phyloP scores from a whole-genome alignment of 2,888 invertebrate species.

The Neria commutata region DNA sequence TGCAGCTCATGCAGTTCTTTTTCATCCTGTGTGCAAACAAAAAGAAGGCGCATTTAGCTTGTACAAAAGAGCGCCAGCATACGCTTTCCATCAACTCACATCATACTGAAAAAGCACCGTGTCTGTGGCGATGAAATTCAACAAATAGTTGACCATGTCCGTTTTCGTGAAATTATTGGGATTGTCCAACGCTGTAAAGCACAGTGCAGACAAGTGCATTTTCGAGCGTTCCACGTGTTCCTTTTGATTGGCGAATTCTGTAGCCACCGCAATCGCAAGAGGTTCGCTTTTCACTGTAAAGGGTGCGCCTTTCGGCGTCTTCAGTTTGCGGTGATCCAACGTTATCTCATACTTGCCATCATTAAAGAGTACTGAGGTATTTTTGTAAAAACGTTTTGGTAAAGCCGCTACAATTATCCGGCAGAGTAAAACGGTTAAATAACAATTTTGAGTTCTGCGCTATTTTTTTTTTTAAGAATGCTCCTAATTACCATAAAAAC shows the following conservation, averaged over 20 bases:
- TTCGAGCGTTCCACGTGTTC: constrained; percentile 75
- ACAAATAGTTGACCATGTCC: constrained; percentile 77
- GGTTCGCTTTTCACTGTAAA: constrained; percentile 83
- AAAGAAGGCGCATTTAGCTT: not conserved
- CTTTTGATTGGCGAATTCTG: constrained; percentile 92
- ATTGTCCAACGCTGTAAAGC: constrained; percentile 92
- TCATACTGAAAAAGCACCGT: constrained; percentile 79
- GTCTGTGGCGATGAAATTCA: constrained; percentile 83
- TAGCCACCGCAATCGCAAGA: constrained; percentile 89
- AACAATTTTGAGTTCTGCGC: not conserved
- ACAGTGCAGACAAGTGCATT: constrained; percentile 93
- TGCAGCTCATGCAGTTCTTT: constrained; percentile 79
- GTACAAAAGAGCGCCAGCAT: not conserved
- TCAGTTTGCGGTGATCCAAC: constrained; percentile 85
- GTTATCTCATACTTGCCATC: constrained; percentile 82
- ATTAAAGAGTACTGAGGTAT: constrained; percentile 73
- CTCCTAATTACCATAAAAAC: constrained; percentile 39
- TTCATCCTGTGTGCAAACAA: constrained; percentile 67
- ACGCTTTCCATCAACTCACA: constrained; percentile 63
- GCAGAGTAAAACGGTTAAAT: not conserved
- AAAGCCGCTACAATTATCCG: constrained; percentile 52
- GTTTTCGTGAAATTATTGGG: constrained; percentile 79
- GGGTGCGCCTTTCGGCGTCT: constrained; percentile 84
- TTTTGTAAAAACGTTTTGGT: constrained; percentile 76
- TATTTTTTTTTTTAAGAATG: not conserved